These are phyloP conservation scores for Madoqua kirkii DNA, from an alignment of 2,113 vertebrate species.

Conservation along the genomic window DNA sequence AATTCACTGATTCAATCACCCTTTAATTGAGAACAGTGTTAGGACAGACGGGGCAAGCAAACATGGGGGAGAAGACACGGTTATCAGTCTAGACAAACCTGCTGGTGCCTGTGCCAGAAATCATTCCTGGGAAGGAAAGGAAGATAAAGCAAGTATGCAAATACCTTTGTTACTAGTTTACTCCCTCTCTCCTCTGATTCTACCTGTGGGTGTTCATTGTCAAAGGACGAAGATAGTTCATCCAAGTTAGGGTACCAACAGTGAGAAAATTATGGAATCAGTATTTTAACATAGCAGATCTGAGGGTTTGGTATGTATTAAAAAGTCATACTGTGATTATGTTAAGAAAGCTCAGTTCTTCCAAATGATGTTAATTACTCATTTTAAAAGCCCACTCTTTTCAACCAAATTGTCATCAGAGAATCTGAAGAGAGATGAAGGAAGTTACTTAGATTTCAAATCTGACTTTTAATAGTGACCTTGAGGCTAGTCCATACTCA, in stretches of 20 bases:
- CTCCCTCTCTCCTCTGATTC: neutral
- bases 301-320: neutral
- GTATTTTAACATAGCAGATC: neutral
- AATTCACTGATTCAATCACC: neutral
- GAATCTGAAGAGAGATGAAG: neutral
- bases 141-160: neutral
- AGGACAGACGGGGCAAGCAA: neutral
- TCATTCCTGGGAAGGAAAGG: neutral
- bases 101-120: neutral
- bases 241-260: neutral
- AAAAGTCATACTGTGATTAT: neutral
- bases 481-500: neutral
- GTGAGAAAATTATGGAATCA: neutral
- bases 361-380: constrained; percentile 5
- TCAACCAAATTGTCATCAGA: neutral
- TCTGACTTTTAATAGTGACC: neutral
- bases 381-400: constrained; percentile 5
- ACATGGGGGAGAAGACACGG: neutral
- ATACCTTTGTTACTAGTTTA: neutral
- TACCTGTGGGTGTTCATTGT: neutral
- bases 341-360: neutral
- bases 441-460: constrained; percentile 25
- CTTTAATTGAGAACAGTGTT: neutral
- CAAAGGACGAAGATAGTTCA: neutral
- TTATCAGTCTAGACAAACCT: neutral